A percentile compares a stretch with the other conserved stretches of the same genome.
Conservation (phyloP, 2,888 invertebrate species). For the Magallana nippona region DNA sequence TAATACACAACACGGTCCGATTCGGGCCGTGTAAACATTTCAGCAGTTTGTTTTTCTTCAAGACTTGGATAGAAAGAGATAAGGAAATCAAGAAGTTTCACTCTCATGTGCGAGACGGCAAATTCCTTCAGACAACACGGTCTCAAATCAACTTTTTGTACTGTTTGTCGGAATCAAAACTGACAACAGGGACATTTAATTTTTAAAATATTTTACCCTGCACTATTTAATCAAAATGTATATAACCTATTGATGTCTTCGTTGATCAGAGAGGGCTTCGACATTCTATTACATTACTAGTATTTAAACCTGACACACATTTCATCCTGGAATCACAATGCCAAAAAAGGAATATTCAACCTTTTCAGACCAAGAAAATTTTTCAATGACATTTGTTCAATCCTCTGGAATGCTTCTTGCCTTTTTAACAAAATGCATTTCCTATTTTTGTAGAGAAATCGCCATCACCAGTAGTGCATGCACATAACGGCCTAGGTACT, state of each 20-base stretch:
- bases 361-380: too few species aligned
- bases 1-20: constrained; percentile 27
- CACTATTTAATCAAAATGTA: background rate
- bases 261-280: background rate
- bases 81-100: background rate
- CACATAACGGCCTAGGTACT: background rate
- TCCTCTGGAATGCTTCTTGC: constrained; percentile 6
- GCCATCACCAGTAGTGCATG: constrained; percentile 11
- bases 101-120: background rate
- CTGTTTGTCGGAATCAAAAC: background rate
- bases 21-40: constrained; percentile 25
- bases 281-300: too few species aligned
- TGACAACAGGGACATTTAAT: background rate
- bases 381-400: background rate
- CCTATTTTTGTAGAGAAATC: constrained; percentile 25
- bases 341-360: too few species aligned
- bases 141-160: background rate
- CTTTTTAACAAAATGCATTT: background rate
- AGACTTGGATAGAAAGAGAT: background rate
- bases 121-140: background rate
- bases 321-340: too few species aligned
- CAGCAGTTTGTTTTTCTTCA: constrained; percentile 23
- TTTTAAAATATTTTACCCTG: background rate
- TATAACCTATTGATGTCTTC: background rate
- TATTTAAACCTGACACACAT: too few species aligned